A percentile compares a stretch with the other conserved stretches of the same genome.
phyloP scores from a whole-genome alignment of 2,797 vertebrate genomes.

The Notolabrus celidotus region DNA sequence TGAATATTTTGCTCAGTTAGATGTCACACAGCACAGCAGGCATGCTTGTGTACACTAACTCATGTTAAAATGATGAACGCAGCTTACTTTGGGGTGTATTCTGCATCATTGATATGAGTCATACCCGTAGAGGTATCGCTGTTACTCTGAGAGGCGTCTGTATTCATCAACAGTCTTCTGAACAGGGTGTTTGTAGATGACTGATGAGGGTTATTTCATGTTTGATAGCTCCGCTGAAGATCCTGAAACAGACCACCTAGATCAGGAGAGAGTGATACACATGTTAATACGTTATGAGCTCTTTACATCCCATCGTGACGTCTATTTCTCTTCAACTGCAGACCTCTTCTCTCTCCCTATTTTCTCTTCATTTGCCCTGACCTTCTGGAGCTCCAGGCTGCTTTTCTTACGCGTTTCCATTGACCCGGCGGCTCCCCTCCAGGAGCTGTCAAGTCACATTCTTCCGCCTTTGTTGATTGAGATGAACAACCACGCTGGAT shows the following conservation, averaged over 20 bases:
- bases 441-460: constrained; percentile 78
- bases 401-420: constrained; percentile 73
- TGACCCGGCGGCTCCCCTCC: constrained; percentile 73
- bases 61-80: constrained; percentile 16
- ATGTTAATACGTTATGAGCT: constrained; percentile 3
- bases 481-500: constrained; percentile 76
- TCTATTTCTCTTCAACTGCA: constrained; percentile 35
- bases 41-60: background rate
- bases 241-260: constrained; percentile 29
- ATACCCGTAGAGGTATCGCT: background rate
- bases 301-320: constrained; percentile 40
- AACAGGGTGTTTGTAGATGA: constrained; percentile 17
- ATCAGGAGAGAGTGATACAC: background rate
- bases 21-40: background rate
- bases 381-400: constrained; percentile 75
- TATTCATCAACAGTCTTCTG: constrained; percentile 1
- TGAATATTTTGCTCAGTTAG: background rate
- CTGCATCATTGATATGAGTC: constrained; percentile 22
- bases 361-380: constrained; percentile 66
- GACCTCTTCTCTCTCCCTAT: constrained; percentile 6
- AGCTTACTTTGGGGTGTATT: constrained; percentile 1
- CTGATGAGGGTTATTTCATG: constrained; percentile 28
- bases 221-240: constrained; percentile 17
- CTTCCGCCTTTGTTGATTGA: constrained; percentile 77
- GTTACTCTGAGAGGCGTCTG: background rate